phyloP scores from a whole-genome alignment of 2,797 vertebrate genomes.

The Gymnodraco acuticeps region DNA sequence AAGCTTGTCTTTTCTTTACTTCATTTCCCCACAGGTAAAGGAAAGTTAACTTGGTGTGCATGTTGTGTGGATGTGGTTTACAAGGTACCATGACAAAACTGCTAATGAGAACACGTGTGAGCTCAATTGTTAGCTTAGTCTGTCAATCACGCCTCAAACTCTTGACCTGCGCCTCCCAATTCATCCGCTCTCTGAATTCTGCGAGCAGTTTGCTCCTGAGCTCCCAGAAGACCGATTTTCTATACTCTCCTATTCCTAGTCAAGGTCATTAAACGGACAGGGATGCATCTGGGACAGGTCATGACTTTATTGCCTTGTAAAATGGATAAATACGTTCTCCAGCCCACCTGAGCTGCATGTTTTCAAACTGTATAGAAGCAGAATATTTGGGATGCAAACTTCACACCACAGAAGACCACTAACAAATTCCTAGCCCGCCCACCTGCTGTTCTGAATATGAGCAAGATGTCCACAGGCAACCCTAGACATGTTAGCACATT shows the following conservation, averaged over 20 bases:
- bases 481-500: conserved; percentile 25
- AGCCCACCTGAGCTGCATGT: neutral
- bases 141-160: neutral
- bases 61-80: neutral
- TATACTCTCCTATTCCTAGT: neutral
- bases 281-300: neutral
- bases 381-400: conserved; percentile 25
- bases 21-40: conserved; percentile 32
- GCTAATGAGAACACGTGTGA: neutral
- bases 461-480: conserved; percentile 35
- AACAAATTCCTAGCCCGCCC: conserved; percentile 13
- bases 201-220: neutral
- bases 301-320: neutral
- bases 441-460: conserved; percentile 49
- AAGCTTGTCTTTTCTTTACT: conserved; percentile 30
- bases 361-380: neutral
- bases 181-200: neutral
- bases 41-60: conserved; percentile 21
- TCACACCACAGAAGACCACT: neutral
- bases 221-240: neutral
- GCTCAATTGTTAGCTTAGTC: neutral
- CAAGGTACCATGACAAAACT: neutral
- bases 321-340: neutral
- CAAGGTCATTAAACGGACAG: neutral
- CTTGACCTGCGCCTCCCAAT: neutral